Conservation (phyloP, 2,888 invertebrate genomes). For the Drosophila robusta region DNA sequence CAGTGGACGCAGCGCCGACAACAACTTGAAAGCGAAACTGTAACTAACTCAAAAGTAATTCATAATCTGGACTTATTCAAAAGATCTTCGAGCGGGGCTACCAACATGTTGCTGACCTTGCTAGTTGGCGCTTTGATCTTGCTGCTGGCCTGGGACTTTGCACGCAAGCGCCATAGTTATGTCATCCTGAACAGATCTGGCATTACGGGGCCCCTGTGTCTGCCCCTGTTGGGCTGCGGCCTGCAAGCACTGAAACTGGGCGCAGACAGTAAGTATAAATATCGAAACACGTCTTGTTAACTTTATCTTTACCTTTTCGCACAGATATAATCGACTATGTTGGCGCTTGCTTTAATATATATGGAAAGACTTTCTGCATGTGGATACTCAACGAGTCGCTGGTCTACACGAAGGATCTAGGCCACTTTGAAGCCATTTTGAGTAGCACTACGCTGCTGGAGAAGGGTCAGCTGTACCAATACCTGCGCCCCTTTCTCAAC, state of each 20-base stretch:
- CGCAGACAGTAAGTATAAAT: slow-evolving; percentile 61
- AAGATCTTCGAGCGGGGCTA: slow-evolving; percentile 5
- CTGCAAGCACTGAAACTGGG: slow-evolving; percentile 54
- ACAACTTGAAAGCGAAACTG: slow-evolving; percentile 37
- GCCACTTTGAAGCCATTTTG: slow-evolving; percentile 84
- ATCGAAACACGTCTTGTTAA: background rate
- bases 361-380: slow-evolving; percentile 84
- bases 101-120: slow-evolving; percentile 60
- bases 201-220: slow-evolving; percentile 57
- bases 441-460: slow-evolving; percentile 73
- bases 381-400: slow-evolving; percentile 85
- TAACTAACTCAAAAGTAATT: background rate
- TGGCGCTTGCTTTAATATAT: slow-evolving; percentile 65
- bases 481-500: slow-evolving; percentile 71
- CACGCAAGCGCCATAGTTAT: slow-evolving; percentile 51
- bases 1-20: slow-evolving; percentile 34
- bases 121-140: slow-evolving; percentile 44
- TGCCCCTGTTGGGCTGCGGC: slow-evolving; percentile 66
- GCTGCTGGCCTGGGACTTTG: slow-evolving; percentile 67
- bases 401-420: slow-evolving; percentile 84
- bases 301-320: slow-evolving; percentile 10
- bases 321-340: slow-evolving; percentile 57
- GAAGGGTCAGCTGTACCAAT: slow-evolving; percentile 77
- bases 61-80: slow-evolving; percentile 1
- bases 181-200: slow-evolving; percentile 40